Percentiles rank a stretch among this genome's conserved stretches.
Conservation (phyloP, 2,888 invertebrate species). For the Ophion obscuratus region DNA sequence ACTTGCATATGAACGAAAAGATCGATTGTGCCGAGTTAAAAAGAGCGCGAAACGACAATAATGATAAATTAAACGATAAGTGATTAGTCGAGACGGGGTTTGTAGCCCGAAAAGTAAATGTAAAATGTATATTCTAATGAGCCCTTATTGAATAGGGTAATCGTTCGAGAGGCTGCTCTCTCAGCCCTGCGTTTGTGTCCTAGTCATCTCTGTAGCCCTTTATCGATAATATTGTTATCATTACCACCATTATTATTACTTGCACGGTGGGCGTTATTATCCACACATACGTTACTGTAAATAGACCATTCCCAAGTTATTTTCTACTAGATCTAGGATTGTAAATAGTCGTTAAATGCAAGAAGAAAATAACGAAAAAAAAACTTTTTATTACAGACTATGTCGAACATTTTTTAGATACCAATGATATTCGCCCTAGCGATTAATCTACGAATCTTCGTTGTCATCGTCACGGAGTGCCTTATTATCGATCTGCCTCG, state of each 20-base stretch:
- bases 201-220: constrained; percentile 53
- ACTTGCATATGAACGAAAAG: constrained; percentile 32
- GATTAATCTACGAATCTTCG: constrained; percentile 31
- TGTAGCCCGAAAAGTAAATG: neutral
- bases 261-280: constrained; percentile 32
- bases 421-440: neutral
- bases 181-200: constrained; percentile 53
- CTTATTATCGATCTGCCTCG: constrained; percentile 40
- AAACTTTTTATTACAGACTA: constrained; percentile 31
- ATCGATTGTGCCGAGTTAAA: constrained; percentile 49
- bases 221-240: constrained; percentile 23
- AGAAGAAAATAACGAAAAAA: neutral
- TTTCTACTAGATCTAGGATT: constrained; percentile 65
- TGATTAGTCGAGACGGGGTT: constrained; percentile 19
- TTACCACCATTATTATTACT: constrained; percentile 12
- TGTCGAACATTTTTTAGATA: constrained; percentile 22
- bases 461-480: constrained; percentile 35
- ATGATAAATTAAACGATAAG: constrained; percentile 35
- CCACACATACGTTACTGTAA: constrained; percentile 71
- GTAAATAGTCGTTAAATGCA: constrained; percentile 57
- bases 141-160: constrained; percentile 4
- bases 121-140: constrained; percentile 19
- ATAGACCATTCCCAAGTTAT: constrained; percentile 78
- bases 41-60: constrained; percentile 62
- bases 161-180: constrained; percentile 28